phyloP scores from a whole-genome alignment of 2,113 vertebrate genomes.

The Scatophagus argus region DNA sequence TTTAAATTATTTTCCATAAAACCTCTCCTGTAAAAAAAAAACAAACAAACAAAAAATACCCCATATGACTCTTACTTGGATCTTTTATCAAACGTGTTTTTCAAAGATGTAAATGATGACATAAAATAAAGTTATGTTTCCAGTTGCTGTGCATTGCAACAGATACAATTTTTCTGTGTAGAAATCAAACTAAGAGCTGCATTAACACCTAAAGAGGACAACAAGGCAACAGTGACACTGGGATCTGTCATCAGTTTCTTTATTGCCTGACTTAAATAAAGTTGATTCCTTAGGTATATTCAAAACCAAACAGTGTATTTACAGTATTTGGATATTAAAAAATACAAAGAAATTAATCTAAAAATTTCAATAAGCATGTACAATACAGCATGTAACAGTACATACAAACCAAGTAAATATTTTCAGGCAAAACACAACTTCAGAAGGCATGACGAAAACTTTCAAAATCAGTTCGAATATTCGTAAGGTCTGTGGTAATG shows the following conservation, averaged over 20 bases:
- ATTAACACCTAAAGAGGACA: background rate
- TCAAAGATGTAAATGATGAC: background rate
- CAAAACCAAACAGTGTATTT: background rate
- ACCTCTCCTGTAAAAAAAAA: background rate
- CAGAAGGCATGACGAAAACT: slow-evolving; percentile 18
- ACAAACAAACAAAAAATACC: too few species aligned
- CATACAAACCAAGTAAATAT: slow-evolving; percentile 9
- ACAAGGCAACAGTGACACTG: background rate
- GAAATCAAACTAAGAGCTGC: background rate
- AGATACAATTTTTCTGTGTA: background rate
- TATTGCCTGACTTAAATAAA: background rate
- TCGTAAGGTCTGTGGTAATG: slow-evolving; percentile 3
- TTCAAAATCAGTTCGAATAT: background rate
- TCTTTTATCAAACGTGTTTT: background rate
- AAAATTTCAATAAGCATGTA: background rate
- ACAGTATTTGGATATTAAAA: slow-evolving; percentile 34
- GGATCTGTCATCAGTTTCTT: background rate
- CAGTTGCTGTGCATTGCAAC: background rate
- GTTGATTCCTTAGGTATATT: background rate
- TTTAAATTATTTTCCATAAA: background rate
- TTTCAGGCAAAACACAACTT: slow-evolving; percentile 7
- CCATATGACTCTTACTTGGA: background rate
- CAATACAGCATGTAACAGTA: slow-evolving; percentile 5
- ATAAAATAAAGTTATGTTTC: background rate
- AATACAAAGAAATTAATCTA: background rate